Base-by-base conservation (phyloP, 1,140 invertebrate species). In the Cherax quadricarinatus region DNA sequence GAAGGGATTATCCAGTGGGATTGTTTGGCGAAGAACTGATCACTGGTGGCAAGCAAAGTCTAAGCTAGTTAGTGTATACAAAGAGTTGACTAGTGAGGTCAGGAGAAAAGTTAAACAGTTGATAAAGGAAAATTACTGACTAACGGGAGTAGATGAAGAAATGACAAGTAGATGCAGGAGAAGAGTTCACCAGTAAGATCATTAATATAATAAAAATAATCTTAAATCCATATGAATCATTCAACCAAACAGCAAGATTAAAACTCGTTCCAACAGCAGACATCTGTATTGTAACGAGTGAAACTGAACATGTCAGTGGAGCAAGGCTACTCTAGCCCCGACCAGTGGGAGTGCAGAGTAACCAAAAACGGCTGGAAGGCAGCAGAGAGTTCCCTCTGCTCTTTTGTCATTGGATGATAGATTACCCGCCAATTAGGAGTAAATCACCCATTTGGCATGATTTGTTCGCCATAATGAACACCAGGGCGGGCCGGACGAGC, bases 371-470 rank as follows among this genome's bases (percentile, higher is more conserved):
- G 4, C n/a, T 24, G 24, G 4, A n/a, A 30, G 70, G 70, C 70
- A 75, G 3, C 70, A 30, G 5, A 5, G 62, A 16, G 62, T 84
- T 62, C 48, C 82, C 57, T 30, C 60, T 70, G 30, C 83, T 87
- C 86, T 87, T 57, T 87, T 87, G 86, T 87, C 86, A 87, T 30
- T 87, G 73, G 66, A 57, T 70, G 86, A 87, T 24, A 49, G 86
- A 87, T 87, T 57, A 53, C 86, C 86, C 86, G 21, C 86, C 86
- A 87, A 87, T 87, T 87, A 87, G 70, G 75, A 75, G 86, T 87
- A 87, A 87, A 87, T 87, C 75, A 87, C 86, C 48, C 86, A 53
- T 21, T 53, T 24, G 70, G 70, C 53, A 78, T 87, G 86, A 87
- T 87, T 87, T 87, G 86, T 87, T 51, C 51, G 70, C 86, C 73